phyloP scores from a whole-genome alignment of 2,113 vertebrate genomes.

The Alethe diademata region DNA sequence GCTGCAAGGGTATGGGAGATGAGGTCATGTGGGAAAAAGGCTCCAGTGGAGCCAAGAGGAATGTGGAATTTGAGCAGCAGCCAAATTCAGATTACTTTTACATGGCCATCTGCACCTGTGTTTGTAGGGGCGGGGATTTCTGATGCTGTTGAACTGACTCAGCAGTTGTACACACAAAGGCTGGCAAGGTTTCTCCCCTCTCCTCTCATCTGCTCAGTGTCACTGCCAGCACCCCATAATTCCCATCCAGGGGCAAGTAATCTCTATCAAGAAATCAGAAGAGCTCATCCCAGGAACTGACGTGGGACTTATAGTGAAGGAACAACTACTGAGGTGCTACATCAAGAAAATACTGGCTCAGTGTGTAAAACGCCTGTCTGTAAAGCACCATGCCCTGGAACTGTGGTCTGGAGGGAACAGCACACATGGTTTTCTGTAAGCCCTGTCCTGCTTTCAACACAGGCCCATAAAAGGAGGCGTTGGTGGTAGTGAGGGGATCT shows the following conservation, averaged over 20 bases:
- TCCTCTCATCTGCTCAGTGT: not conserved
- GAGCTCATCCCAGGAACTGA: conserved; percentile 18
- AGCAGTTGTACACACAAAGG: conserved; percentile 50
- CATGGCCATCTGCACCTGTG: conserved; percentile 65
- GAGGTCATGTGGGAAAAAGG: conserved; percentile 59
- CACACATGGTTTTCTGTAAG: not conserved
- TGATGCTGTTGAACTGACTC: conserved; percentile 43
- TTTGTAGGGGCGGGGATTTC: not conserved
- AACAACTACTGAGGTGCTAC: not conserved
- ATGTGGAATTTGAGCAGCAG: conserved; percentile 46
- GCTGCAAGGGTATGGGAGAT: conserved; percentile 1
- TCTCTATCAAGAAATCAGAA: conserved; percentile 34
- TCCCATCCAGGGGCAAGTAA: conserved; percentile 51
- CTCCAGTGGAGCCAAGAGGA: conserved; percentile 27
- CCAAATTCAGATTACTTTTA: conserved; percentile 55
- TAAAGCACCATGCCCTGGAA: not conserved
- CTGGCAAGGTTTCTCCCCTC: conserved; percentile 34
- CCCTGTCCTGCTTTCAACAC: not conserved
- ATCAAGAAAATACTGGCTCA: not conserved
- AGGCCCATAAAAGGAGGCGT: not conserved
- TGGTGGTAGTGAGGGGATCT: not conserved
- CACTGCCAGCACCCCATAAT: conserved; percentile 33
- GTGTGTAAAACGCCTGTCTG: not conserved
- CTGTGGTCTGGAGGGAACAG: not conserved
- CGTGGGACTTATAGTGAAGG: not conserved